These are phyloP conservation scores for Gonioctena quinquepunctata DNA, from an alignment of 1,140 invertebrate species.

Conservation along the genomic window DNA sequence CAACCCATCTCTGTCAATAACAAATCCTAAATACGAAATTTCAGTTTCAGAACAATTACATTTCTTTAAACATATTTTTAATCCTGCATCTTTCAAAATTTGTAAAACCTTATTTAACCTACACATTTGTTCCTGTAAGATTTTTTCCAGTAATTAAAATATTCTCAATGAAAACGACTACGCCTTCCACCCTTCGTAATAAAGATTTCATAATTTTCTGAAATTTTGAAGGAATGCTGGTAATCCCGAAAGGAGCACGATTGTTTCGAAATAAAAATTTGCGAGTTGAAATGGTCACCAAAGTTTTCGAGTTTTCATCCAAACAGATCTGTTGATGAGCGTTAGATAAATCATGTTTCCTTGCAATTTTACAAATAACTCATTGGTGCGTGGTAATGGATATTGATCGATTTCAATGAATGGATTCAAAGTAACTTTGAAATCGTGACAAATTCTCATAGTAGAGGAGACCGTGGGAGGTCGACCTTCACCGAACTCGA, in stretches of 20 bases:
- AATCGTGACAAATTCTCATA: conserved; percentile 57
- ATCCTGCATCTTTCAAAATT: neutral
- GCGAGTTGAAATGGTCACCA: neutral
- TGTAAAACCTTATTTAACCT: neutral
- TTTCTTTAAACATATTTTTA: neutral
- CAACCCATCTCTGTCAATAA: conserved; percentile 45
- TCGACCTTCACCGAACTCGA: too few relatives aligned
- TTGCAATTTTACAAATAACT: conserved; percentile 51
- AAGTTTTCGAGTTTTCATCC: conserved; percentile 3
- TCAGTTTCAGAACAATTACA: neutral
- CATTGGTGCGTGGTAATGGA: conserved; percentile 58
- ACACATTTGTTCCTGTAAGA: neutral
- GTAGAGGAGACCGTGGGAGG: too few relatives aligned
- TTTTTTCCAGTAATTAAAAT: conserved; percentile 16
- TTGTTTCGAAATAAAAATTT: neutral
- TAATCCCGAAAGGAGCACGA: neutral
- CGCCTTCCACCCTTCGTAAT: conserved; percentile 30
- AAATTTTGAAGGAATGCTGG: conserved; percentile 6
- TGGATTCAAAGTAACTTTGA: conserved; percentile 50
- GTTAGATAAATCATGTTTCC: conserved; percentile 51
- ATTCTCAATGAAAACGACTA: conserved; percentile 33
- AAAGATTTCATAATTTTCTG: conserved; percentile 38
- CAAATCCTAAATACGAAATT: conserved; percentile 26
- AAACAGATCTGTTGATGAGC: conserved; percentile 55
- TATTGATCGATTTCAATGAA: too few relatives aligned